Percentiles rank a stretch among this genome's conserved stretches.
Conservation (phyloP, 2,113 vertebrate species). For the Paradisaea rubra region DNA sequence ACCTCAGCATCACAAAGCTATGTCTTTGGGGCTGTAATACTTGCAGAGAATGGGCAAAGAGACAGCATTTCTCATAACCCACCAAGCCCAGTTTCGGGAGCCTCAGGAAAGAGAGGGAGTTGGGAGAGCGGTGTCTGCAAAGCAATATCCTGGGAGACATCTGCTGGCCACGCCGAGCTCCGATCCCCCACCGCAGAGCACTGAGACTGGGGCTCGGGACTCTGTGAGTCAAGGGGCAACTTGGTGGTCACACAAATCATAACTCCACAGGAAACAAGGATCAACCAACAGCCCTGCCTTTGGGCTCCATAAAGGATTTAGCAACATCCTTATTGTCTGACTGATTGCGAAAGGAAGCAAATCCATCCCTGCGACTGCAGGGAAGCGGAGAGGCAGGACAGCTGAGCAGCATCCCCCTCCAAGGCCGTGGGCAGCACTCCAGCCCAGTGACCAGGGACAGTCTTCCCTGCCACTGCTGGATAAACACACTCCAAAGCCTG, state of each 20-base stretch:
- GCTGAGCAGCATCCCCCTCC: constrained; percentile 9
- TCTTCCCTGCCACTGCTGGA: not conserved
- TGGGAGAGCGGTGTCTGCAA: not conserved
- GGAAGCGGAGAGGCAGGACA: not conserved
- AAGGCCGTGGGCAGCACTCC: not conserved
- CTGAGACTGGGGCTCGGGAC: not conserved
- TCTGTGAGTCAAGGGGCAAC: not conserved
- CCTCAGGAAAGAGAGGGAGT: not conserved
- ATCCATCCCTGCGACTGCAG: not conserved
- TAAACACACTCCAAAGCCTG: not conserved
- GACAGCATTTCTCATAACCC: not conserved
- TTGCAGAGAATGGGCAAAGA: not conserved
- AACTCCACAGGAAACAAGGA: not conserved
- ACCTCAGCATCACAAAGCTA: not conserved
- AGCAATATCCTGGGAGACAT: constrained; percentile 43
- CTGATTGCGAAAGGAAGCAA: constrained; percentile 19
- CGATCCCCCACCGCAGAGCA: not conserved
- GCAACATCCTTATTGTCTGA: constrained; percentile 11
- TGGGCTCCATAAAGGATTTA: constrained; percentile 11
- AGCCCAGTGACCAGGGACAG: constrained; percentile 13
- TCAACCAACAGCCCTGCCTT: not conserved
- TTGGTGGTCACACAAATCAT: not conserved
- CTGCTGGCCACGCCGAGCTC: constrained; percentile 13
- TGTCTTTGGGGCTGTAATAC: not conserved
- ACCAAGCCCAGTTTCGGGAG: not conserved